Evolutionary conservation across 2,888 invertebrate species (phyloP).

Genomic region (Eristalis pertinax): DNA sequence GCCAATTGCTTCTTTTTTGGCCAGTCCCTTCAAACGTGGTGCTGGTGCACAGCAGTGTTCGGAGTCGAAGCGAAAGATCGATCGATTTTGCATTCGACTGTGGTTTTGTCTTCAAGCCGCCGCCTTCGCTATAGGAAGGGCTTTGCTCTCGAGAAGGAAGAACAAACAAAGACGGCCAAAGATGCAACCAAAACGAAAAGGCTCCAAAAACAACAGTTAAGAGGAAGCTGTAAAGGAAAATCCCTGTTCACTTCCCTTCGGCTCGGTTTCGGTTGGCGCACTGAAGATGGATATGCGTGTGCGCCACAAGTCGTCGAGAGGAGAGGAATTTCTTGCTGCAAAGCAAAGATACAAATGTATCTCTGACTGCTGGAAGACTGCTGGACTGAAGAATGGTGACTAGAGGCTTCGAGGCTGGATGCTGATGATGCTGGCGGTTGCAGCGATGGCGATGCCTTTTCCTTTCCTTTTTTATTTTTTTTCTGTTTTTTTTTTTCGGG

Average conservation of each 20-base stretch:
- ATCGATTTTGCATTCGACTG: conserved; percentile 70
- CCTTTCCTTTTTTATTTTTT: conserved; percentile 41
- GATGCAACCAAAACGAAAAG: conserved; percentile 19
- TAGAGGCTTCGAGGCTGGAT: conserved; percentile 9
- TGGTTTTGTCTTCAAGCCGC: conserved; percentile 25
- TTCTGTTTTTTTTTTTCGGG: conserved; percentile 45
- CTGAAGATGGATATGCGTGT: conserved; percentile 57
- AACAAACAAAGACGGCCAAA: background rate
- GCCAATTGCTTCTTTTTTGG: conserved; percentile 73
- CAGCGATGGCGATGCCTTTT: background rate
- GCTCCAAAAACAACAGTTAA: conserved; percentile 64
- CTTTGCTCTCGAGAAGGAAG: conserved; percentile 3
- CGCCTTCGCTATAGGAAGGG: background rate
- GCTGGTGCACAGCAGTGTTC: background rate
- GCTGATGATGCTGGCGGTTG: conserved; percentile 21
- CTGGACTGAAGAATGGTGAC: background rate
- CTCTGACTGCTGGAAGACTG: conserved; percentile 27
- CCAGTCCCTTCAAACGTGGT: conserved; percentile 59
- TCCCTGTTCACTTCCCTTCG: conserved; percentile 33
- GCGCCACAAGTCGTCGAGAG: conserved; percentile 8
- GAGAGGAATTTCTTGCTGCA: conserved; percentile 61
- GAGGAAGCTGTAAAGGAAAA: conserved; percentile 38
- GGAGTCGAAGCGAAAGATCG: conserved; percentile 49
- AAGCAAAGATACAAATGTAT: conserved; percentile 56
- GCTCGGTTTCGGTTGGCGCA: background rate